A percentile compares a stretch with the other conserved stretches of the same genome.
These are phyloP conservation scores for Stigmatopora argus DNA, from an alignment of 2,113 vertebrate species.

Conservation along the genomic window DNA sequence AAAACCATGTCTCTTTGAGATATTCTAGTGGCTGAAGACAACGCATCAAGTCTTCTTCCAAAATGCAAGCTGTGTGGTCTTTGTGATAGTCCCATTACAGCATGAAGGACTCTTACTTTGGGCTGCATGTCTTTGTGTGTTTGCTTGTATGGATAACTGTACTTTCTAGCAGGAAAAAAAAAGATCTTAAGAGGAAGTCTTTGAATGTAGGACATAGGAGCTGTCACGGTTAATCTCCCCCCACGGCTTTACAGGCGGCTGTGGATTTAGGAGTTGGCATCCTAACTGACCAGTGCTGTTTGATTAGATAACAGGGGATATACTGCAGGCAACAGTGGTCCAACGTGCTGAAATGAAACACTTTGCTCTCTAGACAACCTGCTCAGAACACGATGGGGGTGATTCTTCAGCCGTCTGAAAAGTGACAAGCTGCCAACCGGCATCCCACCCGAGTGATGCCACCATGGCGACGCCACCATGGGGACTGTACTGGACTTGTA, in stretches of 20 bases:
- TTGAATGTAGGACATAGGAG: conserved; percentile 69
- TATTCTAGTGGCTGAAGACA: conserved; percentile 54
- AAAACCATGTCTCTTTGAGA: conserved; percentile 48
- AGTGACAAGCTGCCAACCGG: conserved; percentile 59
- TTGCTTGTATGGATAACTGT: conserved; percentile 64
- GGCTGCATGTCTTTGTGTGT: conserved; percentile 56
- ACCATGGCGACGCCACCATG: conserved; percentile 39
- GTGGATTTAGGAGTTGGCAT: conserved; percentile 71
- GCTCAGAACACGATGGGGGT: conserved; percentile 62
- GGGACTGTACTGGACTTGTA: conserved; percentile 59
- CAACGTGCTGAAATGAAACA: conserved; percentile 64
- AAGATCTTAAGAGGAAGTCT: conserved; percentile 68
- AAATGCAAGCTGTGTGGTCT: conserved; percentile 69
- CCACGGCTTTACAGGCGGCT: conserved; percentile 66
- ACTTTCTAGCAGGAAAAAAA: conserved; percentile 63
- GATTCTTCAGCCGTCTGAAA: conserved; percentile 57
- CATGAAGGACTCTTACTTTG: conserved; percentile 67
- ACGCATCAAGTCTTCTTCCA: conserved; percentile 66
- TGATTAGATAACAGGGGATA: conserved; percentile 74
- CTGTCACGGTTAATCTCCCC: conserved; percentile 68
- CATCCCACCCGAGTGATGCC: conserved; percentile 47
- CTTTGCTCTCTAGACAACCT: conserved; percentile 55
- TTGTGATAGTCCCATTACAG: conserved; percentile 70
- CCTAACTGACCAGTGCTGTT: conserved; percentile 70
- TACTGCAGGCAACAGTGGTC: conserved; percentile 65